Evolutionary conservation across 2,888 invertebrate genomes (phyloP).

Genomic region (Dryadula phaetusa): DNA sequence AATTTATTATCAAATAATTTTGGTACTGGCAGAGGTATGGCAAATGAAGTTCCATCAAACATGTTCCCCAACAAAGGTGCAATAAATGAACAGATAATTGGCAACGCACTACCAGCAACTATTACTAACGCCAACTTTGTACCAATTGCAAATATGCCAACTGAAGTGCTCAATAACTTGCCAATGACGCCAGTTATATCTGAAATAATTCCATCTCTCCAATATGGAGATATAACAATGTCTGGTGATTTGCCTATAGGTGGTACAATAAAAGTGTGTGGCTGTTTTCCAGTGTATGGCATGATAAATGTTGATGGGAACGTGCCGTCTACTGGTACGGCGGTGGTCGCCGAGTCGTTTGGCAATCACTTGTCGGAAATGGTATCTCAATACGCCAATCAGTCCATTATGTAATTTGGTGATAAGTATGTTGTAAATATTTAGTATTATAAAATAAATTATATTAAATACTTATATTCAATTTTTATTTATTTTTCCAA

Average conservation of each 20-base stretch:
- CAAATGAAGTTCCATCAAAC: slow-evolving; percentile 32
- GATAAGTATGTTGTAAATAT: slow-evolving; percentile 27
- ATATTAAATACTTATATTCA: background rate
- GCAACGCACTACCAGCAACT: slow-evolving; percentile 29
- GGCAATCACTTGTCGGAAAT: slow-evolving; percentile 52
- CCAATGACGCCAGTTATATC: slow-evolving; percentile 63
- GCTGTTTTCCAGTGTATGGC: slow-evolving; percentile 72
- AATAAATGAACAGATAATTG: slow-evolving; percentile 33
- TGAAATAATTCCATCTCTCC: slow-evolving; percentile 64
- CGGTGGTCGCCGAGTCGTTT: slow-evolving; percentile 58
- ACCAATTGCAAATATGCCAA: slow-evolving; percentile 40
- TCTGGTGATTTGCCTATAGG: slow-evolving; percentile 67
- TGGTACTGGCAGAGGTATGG: slow-evolving; percentile 29
- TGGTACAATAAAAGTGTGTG: slow-evolving; percentile 67
- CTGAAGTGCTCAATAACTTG: slow-evolving; percentile 47
- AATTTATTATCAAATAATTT: slow-evolving; percentile 32
- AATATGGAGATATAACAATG: slow-evolving; percentile 66
- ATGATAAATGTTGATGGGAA: slow-evolving; percentile 66
- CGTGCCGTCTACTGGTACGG: slow-evolving; percentile 65
- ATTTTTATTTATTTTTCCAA: too few relatives aligned
- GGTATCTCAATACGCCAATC: slow-evolving; percentile 48
- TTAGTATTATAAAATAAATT: slow-evolving; percentile 1
- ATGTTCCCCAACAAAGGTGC: slow-evolving; percentile 23
- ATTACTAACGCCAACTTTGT: slow-evolving; percentile 37
- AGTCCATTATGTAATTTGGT: slow-evolving; percentile 40